Evolutionary conservation across 1,140 invertebrate species (phyloP).

Genomic region (Meloidogyne hapla): DNA sequence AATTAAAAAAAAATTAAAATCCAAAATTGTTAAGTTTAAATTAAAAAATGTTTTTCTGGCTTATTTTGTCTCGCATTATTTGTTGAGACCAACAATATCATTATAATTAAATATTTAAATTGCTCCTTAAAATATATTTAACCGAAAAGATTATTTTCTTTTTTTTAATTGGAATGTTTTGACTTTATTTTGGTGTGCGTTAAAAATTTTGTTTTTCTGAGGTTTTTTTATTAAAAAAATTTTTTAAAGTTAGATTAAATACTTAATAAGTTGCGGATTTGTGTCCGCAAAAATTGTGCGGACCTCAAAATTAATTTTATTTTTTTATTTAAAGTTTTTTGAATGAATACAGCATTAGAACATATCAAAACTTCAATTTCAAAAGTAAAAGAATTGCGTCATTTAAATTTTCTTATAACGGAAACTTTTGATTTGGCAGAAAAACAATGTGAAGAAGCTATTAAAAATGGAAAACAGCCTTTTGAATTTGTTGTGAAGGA

Average conservation of each 20-base stretch:
- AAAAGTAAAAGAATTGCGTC: slow-evolving; percentile 34
- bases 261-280: neutral
- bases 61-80: too few species aligned
- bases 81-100: too few species aligned
- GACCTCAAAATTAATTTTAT: neutral
- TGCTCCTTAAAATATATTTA: neutral
- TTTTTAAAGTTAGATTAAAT: neutral
- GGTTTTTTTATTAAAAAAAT: neutral
- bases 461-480: slow-evolving; percentile 40
- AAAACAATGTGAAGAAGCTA: slow-evolving; percentile 45
- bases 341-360: slow-evolving; percentile 2
- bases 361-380: slow-evolving; percentile 41
- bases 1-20: too few species aligned
- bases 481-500: slow-evolving; percentile 59
- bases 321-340: neutral
- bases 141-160: neutral
- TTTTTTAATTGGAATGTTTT: neutral
- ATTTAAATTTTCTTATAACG: slow-evolving; percentile 56
- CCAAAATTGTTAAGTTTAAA: neutral
- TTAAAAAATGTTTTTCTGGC: too few species aligned
- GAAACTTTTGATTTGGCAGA: slow-evolving; percentile 58
- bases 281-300: neutral
- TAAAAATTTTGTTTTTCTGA: neutral
- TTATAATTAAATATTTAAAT: neutral
- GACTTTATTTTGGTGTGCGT: neutral